Evolutionary conservation across 2,888 invertebrate species (phyloP).

Genomic region (Spilosoma lubricipeda): DNA sequence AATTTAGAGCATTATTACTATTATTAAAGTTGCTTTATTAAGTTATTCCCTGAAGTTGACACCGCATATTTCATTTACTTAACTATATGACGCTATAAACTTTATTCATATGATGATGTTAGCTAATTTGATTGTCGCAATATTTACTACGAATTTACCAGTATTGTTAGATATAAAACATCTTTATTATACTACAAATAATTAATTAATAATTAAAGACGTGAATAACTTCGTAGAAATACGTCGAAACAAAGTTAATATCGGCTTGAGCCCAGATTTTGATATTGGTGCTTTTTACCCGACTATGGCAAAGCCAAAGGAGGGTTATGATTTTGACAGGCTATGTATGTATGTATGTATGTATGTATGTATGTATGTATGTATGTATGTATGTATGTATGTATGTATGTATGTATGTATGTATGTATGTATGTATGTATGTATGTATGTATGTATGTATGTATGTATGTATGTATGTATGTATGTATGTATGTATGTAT

Average conservation of each 20-base stretch:
- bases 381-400: no score
- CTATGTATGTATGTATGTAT: no score
- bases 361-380: no score
- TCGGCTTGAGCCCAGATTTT: neutral
- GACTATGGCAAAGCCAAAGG: no score
- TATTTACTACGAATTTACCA: conserved; percentile 2
- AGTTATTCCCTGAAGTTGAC: conserved; percentile 8
- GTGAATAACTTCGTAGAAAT: neutral
- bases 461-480: no score
- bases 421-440: no score
- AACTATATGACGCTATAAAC: conserved; percentile 21
- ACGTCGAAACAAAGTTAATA: neutral
- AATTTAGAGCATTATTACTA: neutral
- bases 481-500: no score
- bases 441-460: no score
- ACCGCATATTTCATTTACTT: conserved; percentile 1
- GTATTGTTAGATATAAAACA: neutral
- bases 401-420: no score
- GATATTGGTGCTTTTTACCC: neutral
- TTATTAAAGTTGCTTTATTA: neutral
- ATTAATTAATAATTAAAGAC: neutral
- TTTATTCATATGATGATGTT: conserved; percentile 22
- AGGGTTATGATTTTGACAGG: no score
- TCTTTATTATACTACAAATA: neutral
- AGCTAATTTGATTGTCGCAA: conserved; percentile 21